Evolutionary conservation across 1,140 invertebrate genomes (phyloP).

Genomic region (Neodiprion fabricii): DNA sequence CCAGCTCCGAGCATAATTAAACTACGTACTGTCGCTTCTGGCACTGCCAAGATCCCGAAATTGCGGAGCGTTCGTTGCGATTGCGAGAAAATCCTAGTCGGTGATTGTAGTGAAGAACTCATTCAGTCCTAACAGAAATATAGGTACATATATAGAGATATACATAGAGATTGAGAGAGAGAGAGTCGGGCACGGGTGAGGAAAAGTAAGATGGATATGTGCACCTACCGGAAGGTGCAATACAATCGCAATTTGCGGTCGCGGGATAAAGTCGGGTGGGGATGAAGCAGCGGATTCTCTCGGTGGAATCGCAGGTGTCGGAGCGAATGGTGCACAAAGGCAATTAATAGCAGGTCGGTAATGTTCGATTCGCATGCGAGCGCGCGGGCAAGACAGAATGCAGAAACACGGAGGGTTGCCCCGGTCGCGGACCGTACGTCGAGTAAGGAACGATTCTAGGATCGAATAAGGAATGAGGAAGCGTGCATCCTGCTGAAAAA

Average conservation of each 20-base stretch:
- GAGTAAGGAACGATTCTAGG: not conserved
- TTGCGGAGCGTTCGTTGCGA: not conserved
- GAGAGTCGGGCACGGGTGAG: not conserved
- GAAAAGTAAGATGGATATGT: too few relatives aligned
- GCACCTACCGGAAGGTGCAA: not conserved
- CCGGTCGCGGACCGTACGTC: not conserved
- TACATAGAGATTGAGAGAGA: not conserved
- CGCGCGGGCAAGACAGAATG: not conserved
- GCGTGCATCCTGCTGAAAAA: not conserved
- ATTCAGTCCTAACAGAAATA: not conserved
- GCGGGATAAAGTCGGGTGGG: not conserved
- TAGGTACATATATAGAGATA: conserved; percentile 10
- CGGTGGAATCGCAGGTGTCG: not conserved
- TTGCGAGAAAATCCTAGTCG: too few relatives aligned
- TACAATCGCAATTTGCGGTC: not conserved
- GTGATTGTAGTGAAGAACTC: too few relatives aligned
- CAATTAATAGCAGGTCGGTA: conserved; percentile 15
- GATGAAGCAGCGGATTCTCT: not conserved
- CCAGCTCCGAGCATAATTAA: conserved; percentile 11
- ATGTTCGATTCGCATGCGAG: conserved; percentile 14
- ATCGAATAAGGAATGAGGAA: conserved; percentile 12
- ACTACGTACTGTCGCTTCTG: conserved; percentile 14
- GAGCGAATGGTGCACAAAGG: not conserved
- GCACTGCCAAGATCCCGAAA: not conserved
- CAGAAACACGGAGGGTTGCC: not conserved